These are phyloP conservation scores for Melanocharis versteri DNA, from an alignment of 2,113 vertebrate genomes.

Conservation along the genomic window DNA sequence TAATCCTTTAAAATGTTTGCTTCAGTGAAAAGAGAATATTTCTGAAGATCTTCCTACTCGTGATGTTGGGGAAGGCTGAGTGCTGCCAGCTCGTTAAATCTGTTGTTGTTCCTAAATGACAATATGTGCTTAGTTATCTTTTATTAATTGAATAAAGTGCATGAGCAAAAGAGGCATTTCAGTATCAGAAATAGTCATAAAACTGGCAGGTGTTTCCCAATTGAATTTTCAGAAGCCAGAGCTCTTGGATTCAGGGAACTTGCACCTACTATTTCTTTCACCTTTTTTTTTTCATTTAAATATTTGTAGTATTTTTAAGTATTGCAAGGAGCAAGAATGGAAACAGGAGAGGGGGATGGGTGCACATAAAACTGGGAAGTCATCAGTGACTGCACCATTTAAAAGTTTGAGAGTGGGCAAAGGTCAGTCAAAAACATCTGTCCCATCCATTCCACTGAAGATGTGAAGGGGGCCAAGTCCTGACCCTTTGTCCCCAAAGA, in stretches of 20 bases:
- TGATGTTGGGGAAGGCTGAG: neutral
- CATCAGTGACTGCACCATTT: neutral
- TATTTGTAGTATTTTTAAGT: neutral
- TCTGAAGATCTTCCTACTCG: neutral
- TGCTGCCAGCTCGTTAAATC: neutral
- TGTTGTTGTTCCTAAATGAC: neutral
- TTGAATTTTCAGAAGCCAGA: neutral
- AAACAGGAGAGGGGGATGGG: neutral
- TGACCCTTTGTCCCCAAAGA: neutral
- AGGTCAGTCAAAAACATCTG: neutral
- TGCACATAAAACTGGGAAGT: neutral
- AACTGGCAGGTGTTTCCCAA: neutral
- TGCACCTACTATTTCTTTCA: neutral
- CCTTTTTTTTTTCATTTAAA: neutral
- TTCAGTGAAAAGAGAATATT: neutral
- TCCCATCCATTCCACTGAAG: neutral
- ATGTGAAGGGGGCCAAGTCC: neutral
- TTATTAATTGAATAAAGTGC: neutral
- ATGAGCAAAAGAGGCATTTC: neutral
- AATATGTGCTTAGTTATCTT: neutral
- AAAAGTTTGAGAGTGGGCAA: neutral
- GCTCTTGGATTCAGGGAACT: neutral
- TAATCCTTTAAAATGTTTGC: neutral
- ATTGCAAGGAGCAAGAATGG: fast-evolving
- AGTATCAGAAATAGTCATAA: neutral